phyloP scores from a whole-genome alignment of 1,140 invertebrate genomes.

The Notospermus geniculatus region DNA sequence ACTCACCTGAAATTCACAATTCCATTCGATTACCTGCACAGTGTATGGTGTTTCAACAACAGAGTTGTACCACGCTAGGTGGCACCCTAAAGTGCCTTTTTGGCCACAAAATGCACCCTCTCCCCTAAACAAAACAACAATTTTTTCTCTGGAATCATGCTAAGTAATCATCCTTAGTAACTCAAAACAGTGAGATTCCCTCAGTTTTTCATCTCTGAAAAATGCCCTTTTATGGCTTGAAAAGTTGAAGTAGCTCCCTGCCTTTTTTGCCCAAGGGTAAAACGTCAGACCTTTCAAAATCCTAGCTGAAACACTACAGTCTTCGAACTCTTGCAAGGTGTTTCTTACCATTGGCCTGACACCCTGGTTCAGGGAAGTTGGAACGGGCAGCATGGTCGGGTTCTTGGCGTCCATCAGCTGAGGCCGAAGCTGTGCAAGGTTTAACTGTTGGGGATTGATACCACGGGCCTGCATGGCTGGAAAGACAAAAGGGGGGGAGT shows the following conservation, averaged over 20 bases:
- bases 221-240: no score
- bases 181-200: no score
- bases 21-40: background rate
- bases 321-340: no score
- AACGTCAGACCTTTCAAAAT: no score
- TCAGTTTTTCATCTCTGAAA: no score
- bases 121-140: no score
- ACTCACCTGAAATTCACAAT: background rate
- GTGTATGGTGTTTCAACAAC: background rate
- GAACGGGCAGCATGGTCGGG: background rate
- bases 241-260: no score
- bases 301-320: no score
- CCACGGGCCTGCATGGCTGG: constrained; percentile 38
- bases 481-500: constrained; percentile 5
- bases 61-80: background rate
- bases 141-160: no score
- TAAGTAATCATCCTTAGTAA: no score
- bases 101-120: background rate
- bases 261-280: no score
- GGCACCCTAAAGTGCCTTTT: background rate
- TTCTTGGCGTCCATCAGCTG: constrained; percentile 28
- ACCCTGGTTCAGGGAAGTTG: constrained; percentile 21
- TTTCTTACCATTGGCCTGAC: constrained; percentile 18
- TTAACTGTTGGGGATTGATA: constrained; percentile 37
- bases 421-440: constrained; percentile 25